Percentiles rank a stretch among this genome's conserved stretches.
Evolutionary conservation across 2,888 invertebrate species (phyloP).

Genomic region (Nemotelus pantherinus): DNA sequence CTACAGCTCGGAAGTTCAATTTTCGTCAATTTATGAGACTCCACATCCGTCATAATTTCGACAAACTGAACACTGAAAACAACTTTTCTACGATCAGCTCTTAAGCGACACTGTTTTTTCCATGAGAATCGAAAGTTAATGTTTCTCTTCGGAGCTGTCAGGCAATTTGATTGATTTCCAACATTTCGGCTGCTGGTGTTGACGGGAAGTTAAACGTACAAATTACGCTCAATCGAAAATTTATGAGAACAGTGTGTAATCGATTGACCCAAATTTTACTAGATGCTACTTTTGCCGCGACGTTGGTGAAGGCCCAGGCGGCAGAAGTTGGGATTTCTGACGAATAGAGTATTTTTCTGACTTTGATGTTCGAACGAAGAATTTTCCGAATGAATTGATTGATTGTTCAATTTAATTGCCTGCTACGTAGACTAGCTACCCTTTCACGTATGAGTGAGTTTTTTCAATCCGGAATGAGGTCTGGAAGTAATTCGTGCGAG

Average conservation of each 20-base stretch:
- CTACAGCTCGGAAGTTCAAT: too few relatives aligned
- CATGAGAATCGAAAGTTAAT: conserved; percentile 5
- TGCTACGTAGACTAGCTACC: conserved; percentile 16
- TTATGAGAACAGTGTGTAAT: conserved; percentile 27
- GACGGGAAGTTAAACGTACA: conserved; percentile 33
- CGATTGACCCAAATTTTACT: conserved; percentile 35
- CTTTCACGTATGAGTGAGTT: conserved; percentile 33
- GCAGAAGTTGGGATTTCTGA: background rate
- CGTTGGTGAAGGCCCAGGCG: background rate
- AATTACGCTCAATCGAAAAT: conserved; percentile 38
- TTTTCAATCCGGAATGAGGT: background rate
- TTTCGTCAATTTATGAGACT: too few relatives aligned
- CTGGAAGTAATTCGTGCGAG: background rate
- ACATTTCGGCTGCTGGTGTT: conserved; percentile 26
- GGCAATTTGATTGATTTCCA: conserved; percentile 33
- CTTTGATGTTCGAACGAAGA: conserved; percentile 20
- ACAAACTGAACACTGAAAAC: too few relatives aligned
- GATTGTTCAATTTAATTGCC: conserved; percentile 41
- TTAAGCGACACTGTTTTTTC: background rate
- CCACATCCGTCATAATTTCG: too few relatives aligned
- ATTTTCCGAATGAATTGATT: conserved; percentile 38
- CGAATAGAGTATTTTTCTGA: conserved; percentile 1
- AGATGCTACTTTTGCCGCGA: background rate
- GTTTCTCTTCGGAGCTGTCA: conserved; percentile 30
- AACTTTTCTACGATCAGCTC: too few relatives aligned